Evolutionary conservation across 1,140 invertebrate species (phyloP), one percentile per base, ranked within the genome.

Genomic region (Ostrea edulis): DNA sequence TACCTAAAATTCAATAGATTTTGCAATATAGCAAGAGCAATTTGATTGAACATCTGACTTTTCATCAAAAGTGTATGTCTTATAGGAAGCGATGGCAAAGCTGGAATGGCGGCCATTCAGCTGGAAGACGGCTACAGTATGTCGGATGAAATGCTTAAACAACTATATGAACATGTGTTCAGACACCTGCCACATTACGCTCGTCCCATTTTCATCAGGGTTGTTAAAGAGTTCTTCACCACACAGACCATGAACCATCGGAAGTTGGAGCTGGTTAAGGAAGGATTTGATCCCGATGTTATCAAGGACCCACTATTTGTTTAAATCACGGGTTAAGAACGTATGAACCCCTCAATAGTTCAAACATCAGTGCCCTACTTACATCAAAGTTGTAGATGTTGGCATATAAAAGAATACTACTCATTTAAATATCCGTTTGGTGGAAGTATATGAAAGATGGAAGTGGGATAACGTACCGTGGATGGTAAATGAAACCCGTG

Each of bases 21-120:
- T 44, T 44, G 35, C 35, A 44, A 44, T 44, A 44, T 44, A 44
- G 35, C 35, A 44, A 44, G 35, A 44, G 1, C 35, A 44, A 5
- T 44, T 44, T 44, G 35, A 44, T n/a, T 44, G 35, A 44, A 44
- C 1, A 44, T 44, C 35, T 2, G 35, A 9, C 68, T 7, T 12
- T 71, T 22, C 0, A 11, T 0, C 4, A 0, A 71, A 35, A 35
- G 20, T 71, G 8, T 25, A 22, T 53, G 11, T 82, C 17, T 51
- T 22, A 14, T 22, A 87, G 96, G 97, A 84, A 96, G 96, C 81
- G 98, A 99, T 95, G 98, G 98, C 2, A 96, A 97, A 88, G 98
- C 98, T 29, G 98, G 99, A 25, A 99, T 99, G 99, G 98, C 97
- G 29, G 98, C 98, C 5, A 93, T 98, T 0, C 96, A 96, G 52